phyloP scores from a whole-genome alignment of 2,888 invertebrate species.

The Cerastis leucographa region DNA sequence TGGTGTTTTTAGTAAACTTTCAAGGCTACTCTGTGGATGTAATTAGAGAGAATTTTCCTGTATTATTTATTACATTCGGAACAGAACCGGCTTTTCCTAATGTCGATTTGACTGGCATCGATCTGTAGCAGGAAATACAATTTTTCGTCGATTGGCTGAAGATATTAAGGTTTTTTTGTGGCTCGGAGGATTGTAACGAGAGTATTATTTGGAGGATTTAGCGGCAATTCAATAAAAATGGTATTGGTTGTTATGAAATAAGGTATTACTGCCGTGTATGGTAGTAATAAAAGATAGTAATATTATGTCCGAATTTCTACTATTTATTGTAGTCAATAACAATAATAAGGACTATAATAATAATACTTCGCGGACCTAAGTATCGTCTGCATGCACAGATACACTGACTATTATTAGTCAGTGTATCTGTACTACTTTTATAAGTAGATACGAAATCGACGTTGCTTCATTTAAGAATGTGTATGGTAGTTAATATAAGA shows the following conservation, averaged over 20 bases:
- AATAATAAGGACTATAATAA: neutral
- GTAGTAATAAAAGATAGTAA: neutral
- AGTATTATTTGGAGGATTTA: slow-evolving; percentile 11
- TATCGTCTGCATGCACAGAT: neutral
- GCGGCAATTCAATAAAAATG: slow-evolving; percentile 9
- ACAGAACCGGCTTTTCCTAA: slow-evolving; percentile 38
- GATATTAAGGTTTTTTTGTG: slow-evolving; percentile 40
- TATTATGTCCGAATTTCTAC: neutral
- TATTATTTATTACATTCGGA: slow-evolving; percentile 48
- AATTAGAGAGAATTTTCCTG: slow-evolving; percentile 43
- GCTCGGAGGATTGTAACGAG: neutral
- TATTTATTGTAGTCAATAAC: neutral
- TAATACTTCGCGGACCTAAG: too few species aligned
- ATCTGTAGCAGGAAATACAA: slow-evolving; percentile 30
- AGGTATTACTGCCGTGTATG: neutral
- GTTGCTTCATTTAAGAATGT: neutral
- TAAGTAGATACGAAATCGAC: neutral
- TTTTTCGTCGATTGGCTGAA: slow-evolving; percentile 26
- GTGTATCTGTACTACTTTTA: too few species aligned
- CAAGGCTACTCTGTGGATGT: slow-evolving; percentile 36
- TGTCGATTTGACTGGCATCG: slow-evolving; percentile 50
- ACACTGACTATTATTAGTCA: neutral
- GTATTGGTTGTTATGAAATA: neutral
- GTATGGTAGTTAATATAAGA: too few species aligned
- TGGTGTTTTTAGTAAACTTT: slow-evolving; percentile 54